phyloP scores from a whole-genome alignment of 2,113 vertebrate genomes.

The Paratilapia polleni region DNA sequence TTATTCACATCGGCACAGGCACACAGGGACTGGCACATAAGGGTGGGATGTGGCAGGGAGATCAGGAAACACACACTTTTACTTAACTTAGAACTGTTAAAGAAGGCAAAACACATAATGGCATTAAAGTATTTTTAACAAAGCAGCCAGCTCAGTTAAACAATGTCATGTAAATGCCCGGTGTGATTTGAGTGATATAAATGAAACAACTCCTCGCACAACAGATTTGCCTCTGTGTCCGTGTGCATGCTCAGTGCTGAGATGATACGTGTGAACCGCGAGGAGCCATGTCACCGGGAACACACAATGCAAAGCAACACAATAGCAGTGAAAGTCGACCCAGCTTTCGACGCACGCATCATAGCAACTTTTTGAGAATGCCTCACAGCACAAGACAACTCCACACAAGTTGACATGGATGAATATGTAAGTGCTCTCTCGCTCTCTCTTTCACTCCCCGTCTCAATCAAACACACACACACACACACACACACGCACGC shows the following conservation, averaged over 20 bases:
- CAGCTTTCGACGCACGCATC: constrained; percentile 39
- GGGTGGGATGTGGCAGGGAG: constrained; percentile 44
- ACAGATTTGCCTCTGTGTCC: neutral
- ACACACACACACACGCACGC: constrained; percentile 70
- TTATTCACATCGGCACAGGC: constrained; percentile 72
- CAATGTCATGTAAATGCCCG: neutral
- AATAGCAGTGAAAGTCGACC: constrained; percentile 27
- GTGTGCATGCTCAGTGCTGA: neutral
- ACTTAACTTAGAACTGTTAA: constrained; percentile 55
- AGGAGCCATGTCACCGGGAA: neutral
- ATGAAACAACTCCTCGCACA: neutral
- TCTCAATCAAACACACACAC: constrained; percentile 61
- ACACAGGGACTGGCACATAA: constrained; percentile 53
- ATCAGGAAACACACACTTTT: constrained; percentile 50
- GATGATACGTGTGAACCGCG: constrained; percentile 9
- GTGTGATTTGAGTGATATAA: neutral
- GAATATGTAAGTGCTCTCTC: constrained; percentile 54
- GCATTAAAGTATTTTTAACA: constrained; percentile 20
- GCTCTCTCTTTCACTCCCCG: neutral
- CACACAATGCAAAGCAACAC: constrained; percentile 12
- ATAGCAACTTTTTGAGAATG: constrained; percentile 45
- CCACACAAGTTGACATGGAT: constrained; percentile 55
- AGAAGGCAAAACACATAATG: constrained; percentile 34
- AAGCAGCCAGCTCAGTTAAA: constrained; percentile 26
- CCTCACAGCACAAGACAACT: constrained; percentile 57